phyloP scores from a whole-genome alignment of 2,113 vertebrate genomes.

The Picathartes gymnocephalus region DNA sequence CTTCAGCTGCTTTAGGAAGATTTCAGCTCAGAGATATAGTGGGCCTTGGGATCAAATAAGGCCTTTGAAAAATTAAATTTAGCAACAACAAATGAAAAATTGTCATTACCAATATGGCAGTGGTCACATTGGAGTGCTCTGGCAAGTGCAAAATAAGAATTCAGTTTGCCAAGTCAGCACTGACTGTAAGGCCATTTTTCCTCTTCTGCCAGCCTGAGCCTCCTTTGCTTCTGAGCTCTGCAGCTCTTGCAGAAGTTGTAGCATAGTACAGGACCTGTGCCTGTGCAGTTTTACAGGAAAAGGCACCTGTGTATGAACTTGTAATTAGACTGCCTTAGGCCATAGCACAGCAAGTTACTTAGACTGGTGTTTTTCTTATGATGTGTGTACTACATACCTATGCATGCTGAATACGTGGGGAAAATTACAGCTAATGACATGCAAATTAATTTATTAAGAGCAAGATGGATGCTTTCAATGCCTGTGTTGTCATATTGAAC shows the following conservation, averaged over 20 bases:
- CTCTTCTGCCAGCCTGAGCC: neutral
- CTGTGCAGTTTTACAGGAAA: neutral
- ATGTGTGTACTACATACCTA: neutral
- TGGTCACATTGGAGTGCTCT: neutral
- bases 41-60: neutral
- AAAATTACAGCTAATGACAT: neutral
- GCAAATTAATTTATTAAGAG: neutral
- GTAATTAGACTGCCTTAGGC: neutral
- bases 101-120: neutral
- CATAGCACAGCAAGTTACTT: neutral
- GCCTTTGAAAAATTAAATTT: neutral
- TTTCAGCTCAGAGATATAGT: neutral
- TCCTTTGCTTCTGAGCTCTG: neutral
- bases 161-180: neutral
- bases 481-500: neutral
- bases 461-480: neutral
- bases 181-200: neutral
- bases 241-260: neutral
- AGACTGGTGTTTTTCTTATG: neutral
- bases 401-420: neutral
- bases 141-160: neutral
- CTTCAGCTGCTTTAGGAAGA: neutral
- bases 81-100: neutral
- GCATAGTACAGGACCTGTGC: neutral
- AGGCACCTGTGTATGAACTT: neutral